phyloP scores from a whole-genome alignment of 23 tunicate genomes.

The Clavelina lepadiformis region DNA sequence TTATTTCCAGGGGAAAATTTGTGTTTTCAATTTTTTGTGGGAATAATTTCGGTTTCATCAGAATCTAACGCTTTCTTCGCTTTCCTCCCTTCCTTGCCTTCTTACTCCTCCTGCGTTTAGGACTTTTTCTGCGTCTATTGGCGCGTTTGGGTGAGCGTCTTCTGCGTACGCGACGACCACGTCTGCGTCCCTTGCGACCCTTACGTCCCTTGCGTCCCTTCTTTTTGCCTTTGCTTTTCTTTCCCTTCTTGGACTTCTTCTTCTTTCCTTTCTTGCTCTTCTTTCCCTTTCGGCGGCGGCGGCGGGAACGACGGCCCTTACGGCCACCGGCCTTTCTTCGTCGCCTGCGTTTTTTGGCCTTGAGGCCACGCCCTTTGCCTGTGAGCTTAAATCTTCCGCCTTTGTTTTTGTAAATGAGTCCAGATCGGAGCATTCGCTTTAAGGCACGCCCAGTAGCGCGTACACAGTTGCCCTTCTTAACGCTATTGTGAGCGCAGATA shows the following conservation, averaged over 20 bases:
- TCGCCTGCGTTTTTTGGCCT: slow-evolving; percentile 41
- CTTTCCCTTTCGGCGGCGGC: slow-evolving; percentile 26
- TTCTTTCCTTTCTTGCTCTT: slow-evolving; percentile 34
- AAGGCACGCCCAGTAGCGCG: slow-evolving; percentile 59
- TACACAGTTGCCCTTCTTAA: slow-evolving; percentile 57
- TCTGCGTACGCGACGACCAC: slow-evolving; percentile 11
- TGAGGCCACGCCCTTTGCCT: slow-evolving; percentile 56
- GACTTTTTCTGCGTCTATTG: slow-evolving; percentile 15
- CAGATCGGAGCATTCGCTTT: slow-evolving; percentile 57
- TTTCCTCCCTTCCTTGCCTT: slow-evolving; percentile 33
- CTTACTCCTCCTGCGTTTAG: slow-evolving; percentile 7
- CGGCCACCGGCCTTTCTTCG: slow-evolving; percentile 26
- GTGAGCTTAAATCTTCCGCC: slow-evolving; percentile 46
- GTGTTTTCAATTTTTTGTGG: no score
- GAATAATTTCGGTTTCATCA: not conserved
- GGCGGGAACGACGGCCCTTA: not conserved
- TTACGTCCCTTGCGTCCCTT: slow-evolving; percentile 11
- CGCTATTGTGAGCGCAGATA: slow-evolving; percentile 51
- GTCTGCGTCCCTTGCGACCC: slow-evolving; percentile 27
- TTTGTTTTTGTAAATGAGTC: slow-evolving; percentile 41
- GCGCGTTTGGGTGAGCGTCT: slow-evolving; percentile 32
- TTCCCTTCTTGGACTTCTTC: slow-evolving; percentile 18
- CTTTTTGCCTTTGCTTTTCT: slow-evolving; percentile 24
- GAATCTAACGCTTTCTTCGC: slow-evolving; percentile 17
- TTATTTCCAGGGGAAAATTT: no score